Evolutionary conservation across 2,113 vertebrate genomes (phyloP).

Genomic region (Platanista minor): DNA sequence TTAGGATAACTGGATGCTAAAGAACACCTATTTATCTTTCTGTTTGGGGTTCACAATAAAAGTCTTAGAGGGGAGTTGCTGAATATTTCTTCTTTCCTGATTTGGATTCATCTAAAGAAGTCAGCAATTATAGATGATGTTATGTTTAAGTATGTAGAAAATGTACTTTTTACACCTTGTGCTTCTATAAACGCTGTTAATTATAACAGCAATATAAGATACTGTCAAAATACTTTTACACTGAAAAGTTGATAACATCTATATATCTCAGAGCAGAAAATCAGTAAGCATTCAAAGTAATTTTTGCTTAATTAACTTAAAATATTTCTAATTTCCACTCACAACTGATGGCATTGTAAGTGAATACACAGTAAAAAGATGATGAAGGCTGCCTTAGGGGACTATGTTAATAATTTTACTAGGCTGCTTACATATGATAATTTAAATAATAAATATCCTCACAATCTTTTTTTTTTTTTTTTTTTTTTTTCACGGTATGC

Average conservation of each 20-base stretch:
- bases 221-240: neutral
- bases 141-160: neutral
- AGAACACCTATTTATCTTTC: neutral
- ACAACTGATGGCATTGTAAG: neutral
- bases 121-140: neutral
- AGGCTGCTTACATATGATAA: conserved; percentile 52
- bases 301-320: conserved; percentile 42
- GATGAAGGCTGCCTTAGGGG: neutral
- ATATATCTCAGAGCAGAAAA: neutral
- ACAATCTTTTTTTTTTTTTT: conserved; percentile 32
- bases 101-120: neutral
- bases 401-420: conserved; percentile 51
- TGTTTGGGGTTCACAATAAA: neutral
- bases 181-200: neutral
- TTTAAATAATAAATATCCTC: conserved; percentile 50
- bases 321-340: conserved; percentile 50
- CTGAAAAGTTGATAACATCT: conserved; percentile 17
- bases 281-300: conserved; percentile 23
- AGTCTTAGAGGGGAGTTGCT: neutral
- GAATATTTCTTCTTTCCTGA: neutral
- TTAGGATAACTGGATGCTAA: neutral
- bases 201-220: conserved; percentile 15
- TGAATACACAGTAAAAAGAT: neutral
- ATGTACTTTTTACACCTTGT: neutral
- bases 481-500: too few species aligned